These are phyloP conservation scores for Gavialis gangeticus DNA, from an alignment of 2,113 vertebrate genomes.

Conservation along the genomic window DNA sequence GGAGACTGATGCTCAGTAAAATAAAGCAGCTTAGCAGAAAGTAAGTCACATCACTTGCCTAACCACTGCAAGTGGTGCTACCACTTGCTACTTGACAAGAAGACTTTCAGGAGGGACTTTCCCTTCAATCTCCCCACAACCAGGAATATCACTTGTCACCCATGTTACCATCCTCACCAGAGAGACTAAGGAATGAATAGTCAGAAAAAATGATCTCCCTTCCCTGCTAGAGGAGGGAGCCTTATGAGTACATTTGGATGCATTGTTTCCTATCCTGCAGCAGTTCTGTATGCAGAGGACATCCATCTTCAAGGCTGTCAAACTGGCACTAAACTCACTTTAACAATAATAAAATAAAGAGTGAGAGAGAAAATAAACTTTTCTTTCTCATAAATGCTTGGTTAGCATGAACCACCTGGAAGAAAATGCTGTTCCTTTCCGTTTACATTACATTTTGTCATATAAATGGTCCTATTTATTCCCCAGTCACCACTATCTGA, in stretches of 20 bases:
- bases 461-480: slow-evolving; percentile 37
- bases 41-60: background rate
- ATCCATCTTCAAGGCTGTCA: background rate
- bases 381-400: background rate
- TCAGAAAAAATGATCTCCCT: background rate
- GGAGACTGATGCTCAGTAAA: background rate
- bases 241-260: background rate
- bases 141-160: background rate
- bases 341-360: background rate
- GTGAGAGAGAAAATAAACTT: background rate
- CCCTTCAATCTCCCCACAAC: background rate
- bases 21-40: background rate
- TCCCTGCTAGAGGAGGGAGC: background rate
- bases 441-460: background rate
- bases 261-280: background rate
- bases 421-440: background rate
- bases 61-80: background rate
- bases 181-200: background rate
- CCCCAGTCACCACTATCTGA: slow-evolving; percentile 19
- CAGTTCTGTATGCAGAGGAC: background rate
- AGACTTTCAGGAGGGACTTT: background rate
- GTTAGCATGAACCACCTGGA: background rate
- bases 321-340: background rate
- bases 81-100: background rate
- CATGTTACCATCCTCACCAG: background rate